Evolutionary conservation across 1,140 invertebrate genomes (phyloP), one percentile per base, ranked within the genome.

Genomic region (Panonychus citri): DNA sequence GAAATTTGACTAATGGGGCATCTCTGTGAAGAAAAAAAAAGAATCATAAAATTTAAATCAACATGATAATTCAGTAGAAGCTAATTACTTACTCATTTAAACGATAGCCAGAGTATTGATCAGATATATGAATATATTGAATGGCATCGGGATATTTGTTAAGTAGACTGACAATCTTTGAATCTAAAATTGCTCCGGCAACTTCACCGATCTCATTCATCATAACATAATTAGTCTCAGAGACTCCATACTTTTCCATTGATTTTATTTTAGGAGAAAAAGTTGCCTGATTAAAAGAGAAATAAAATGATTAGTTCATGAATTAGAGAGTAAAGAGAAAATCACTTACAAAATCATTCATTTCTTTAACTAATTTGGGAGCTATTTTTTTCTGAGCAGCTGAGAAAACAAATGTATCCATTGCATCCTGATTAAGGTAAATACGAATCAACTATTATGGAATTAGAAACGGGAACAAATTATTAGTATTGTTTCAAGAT

Each of bases 81-180:
- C 30, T 46, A 3, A 30, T 49, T 53, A 75, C 81, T 78, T 73
- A 85, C 81, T 95, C 89, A 66, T 82, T 79, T 66, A 82, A 78
- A 69, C 91, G 89, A 7, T 77, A 76, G 43, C 93, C 85, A 62
- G 81, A 83, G 71, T 81, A 97, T 67, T 94, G 85, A 73, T 99
- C 94, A 56, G 89, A 94, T 65, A 98, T 81, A 71, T 98, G 91
- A 69, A 99, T 84, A 70, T 83, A 97, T 68, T 98, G 91, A 63
- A 99, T 78, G 64, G 80, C 74, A 59, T 81, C 76, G 61, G 82
- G 76, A 74, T 84, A 91, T 71, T 85, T 90, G 58, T 81, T 78
- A 57, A 97, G 73, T 50, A 86, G 78, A 60, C 82, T 76, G 53
- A 67, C 62, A 62, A 91, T 78, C 68, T 84, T 82, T 57, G 79